Evolutionary conservation across 2,888 invertebrate species (phyloP).

Genomic region (Dysmachus trigonus): DNA sequence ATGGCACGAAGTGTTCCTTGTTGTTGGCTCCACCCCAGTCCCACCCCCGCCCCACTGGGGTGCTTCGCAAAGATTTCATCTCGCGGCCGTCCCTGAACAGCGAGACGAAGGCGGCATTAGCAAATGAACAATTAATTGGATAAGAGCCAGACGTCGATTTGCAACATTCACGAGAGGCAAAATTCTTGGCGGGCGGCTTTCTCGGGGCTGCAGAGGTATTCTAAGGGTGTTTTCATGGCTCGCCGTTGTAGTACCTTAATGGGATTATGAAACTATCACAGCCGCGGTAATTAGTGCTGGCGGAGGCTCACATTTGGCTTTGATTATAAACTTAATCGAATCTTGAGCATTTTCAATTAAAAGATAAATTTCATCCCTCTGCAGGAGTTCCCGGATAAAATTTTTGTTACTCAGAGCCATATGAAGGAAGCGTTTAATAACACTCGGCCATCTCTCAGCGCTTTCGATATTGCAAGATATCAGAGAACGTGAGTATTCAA

Average conservation of each 20-base stretch:
- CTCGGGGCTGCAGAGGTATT: background rate
- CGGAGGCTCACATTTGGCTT: background rate
- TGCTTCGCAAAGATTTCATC: background rate
- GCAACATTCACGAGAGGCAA: background rate
- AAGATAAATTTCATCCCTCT: slow-evolving; percentile 23
- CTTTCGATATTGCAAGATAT: slow-evolving; percentile 75
- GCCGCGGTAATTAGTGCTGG: background rate
- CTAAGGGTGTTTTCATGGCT: background rate
- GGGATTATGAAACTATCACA: slow-evolving; percentile 27
- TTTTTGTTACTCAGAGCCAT: slow-evolving; percentile 69
- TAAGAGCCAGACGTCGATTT: slow-evolving; percentile 24
- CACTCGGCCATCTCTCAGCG: slow-evolving; percentile 81
- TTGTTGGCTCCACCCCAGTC: background rate
- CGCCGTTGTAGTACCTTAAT: slow-evolving; percentile 17
- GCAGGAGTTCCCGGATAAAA: slow-evolving; percentile 62
- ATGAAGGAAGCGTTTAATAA: slow-evolving; percentile 72
- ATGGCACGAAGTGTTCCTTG: slow-evolving; percentile 4
- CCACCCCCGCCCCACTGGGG: background rate
- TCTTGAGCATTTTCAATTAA: slow-evolving; percentile 57
- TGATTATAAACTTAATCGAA: slow-evolving; percentile 24
- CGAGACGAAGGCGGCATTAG: background rate
- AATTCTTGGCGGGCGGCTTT: background rate
- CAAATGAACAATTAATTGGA: slow-evolving; percentile 29
- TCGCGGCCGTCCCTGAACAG: background rate
- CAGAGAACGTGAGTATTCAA: slow-evolving; percentile 74